phyloP scores from a whole-genome alignment of 2,797 vertebrate species.

The Anguilla anguilla region DNA sequence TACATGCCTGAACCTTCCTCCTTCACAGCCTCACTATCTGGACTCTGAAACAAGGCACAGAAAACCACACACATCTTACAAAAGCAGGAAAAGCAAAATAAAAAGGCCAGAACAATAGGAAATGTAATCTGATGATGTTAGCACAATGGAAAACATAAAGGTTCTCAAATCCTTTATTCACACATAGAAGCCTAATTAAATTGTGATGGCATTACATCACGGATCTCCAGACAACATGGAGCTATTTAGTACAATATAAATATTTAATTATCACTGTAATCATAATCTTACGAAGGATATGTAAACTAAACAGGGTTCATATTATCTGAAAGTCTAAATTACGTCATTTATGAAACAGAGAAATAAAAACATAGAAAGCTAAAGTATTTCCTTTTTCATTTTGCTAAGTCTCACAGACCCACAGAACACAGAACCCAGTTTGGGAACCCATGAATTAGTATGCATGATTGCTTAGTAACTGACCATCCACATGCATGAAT shows the following conservation, averaged over 20 bases:
- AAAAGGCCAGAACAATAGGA: not conserved
- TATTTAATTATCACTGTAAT: not conserved
- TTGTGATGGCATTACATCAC: not conserved
- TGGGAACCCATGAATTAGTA: not conserved
- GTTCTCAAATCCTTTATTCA: not conserved
- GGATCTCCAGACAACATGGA: not conserved
- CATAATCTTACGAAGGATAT: not conserved
- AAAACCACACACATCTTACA: not conserved
- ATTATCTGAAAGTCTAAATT: not conserved
- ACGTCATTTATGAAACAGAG: not conserved
- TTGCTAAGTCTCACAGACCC: not conserved
- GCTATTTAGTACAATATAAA: not conserved
- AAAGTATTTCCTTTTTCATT: not conserved
- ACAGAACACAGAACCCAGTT: not conserved
- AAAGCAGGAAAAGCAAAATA: not conserved
- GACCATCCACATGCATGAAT: not conserved
- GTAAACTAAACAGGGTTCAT: not conserved
- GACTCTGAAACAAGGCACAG: conserved; percentile 18
- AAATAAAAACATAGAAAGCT: not conserved
- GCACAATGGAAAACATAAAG: not conserved
- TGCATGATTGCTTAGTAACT: not conserved
- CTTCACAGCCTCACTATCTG: not conserved
- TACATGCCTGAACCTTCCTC: conserved; percentile 40
- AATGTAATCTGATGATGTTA: not conserved
- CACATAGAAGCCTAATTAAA: not conserved